Percentiles rank a stretch among this genome's conserved stretches.
phyloP scores from a whole-genome alignment of 2,888 invertebrate species.

The Caenorhabditis macrosperma region DNA sequence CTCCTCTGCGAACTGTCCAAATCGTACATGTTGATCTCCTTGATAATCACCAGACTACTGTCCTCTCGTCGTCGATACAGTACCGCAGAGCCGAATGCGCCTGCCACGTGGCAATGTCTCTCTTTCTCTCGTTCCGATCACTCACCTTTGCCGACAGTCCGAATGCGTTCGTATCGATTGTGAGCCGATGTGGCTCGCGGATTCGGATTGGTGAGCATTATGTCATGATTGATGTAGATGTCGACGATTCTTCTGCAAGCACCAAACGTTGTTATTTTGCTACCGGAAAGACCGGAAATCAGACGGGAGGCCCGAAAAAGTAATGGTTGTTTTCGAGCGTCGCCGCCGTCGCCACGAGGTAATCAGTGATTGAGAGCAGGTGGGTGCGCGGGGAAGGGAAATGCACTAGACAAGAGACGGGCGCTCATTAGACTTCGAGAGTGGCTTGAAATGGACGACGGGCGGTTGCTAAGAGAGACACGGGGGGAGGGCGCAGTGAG shows the following conservation, averaged over 20 bases:
- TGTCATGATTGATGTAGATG: slow-evolving; percentile 68
- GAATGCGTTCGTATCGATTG: slow-evolving; percentile 84
- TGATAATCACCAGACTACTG: slow-evolving; percentile 86
- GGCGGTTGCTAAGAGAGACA: not conserved
- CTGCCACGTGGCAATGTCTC: slow-evolving; percentile 78
- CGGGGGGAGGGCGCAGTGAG: not conserved
- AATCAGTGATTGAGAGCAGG: slow-evolving; percentile 26
- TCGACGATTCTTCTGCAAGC: slow-evolving; percentile 66
- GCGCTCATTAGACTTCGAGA: slow-evolving; percentile 31
- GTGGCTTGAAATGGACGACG: not conserved
- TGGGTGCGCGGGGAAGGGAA: slow-evolving; percentile 10
- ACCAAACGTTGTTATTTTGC: not conserved
- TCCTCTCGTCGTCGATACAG: slow-evolving; percentile 85
- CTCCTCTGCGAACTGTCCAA: slow-evolving; percentile 85
- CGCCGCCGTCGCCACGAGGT: not conserved
- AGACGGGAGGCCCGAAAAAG: not conserved
- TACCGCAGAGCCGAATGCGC: slow-evolving; percentile 87
- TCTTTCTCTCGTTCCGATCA: not conserved
- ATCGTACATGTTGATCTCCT: slow-evolving; percentile 87
- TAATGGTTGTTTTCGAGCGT: slow-evolving; percentile 14
- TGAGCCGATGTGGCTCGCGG: slow-evolving; percentile 64
- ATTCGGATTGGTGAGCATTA: slow-evolving; percentile 43
- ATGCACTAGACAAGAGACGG: slow-evolving; percentile 23
- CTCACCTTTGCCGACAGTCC: slow-evolving; percentile 84
- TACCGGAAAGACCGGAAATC: not conserved